Conservation (phyloP, 2,888 invertebrate genomes). For the Luffia ferchaultella region DNA sequence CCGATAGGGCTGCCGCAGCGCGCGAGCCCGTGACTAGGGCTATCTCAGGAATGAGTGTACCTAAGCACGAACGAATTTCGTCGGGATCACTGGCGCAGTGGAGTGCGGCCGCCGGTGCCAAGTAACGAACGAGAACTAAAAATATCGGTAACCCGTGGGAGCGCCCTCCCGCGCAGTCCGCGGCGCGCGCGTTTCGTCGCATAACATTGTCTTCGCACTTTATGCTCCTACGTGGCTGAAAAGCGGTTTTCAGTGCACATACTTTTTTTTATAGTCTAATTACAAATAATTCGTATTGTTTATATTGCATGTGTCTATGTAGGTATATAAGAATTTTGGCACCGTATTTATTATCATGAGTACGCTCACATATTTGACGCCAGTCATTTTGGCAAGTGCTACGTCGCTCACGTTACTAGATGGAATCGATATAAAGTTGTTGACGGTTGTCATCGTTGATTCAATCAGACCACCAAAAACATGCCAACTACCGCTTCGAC, state of each 20-base stretch:
- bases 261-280: neutral
- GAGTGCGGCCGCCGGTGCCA: slow-evolving; percentile 69
- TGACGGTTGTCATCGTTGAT: neutral
- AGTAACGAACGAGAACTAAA: slow-evolving; percentile 73
- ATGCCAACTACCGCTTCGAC: neutral
- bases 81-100: slow-evolving; percentile 60
- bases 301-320: neutral
- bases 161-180: slow-evolving; percentile 64
- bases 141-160: slow-evolving; percentile 70
- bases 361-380: no score
- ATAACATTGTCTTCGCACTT: slow-evolving; percentile 24
- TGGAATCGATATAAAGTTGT: neutral
- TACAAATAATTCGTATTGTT: neutral
- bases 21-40: slow-evolving; percentile 42
- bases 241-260: neutral
- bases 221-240: neutral
- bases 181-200: slow-evolving; percentile 57
- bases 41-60: slow-evolving; percentile 52
- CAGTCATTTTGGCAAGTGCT: neutral
- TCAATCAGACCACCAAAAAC: neutral
- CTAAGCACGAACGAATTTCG: slow-evolving; percentile 47
- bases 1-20: slow-evolving; percentile 16
- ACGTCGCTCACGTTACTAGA: neutral
- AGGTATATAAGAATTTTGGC: neutral
- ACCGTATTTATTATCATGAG: neutral